These are phyloP conservation scores for Idaea aversata DNA, from an alignment of 2,888 invertebrate genomes.

Conservation along the genomic window DNA sequence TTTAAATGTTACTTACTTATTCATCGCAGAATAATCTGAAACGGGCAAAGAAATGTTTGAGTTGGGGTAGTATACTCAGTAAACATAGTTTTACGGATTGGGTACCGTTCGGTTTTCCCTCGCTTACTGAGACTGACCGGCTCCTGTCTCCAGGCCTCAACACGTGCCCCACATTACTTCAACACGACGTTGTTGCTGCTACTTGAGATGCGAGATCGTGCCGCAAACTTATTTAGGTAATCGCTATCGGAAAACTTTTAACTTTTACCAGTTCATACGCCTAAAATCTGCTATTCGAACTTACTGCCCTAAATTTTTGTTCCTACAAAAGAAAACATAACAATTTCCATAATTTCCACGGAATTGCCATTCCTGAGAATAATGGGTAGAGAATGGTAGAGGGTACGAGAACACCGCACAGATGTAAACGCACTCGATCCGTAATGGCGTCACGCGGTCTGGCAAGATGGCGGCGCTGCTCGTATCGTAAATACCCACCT, in stretches of 20 bases:
- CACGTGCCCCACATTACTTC: constrained; percentile 13
- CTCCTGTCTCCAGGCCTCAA: constrained; percentile 19
- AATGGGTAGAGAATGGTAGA: constrained; percentile 23
- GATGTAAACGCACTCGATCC: constrained; percentile 59
- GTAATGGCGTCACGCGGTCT: constrained; percentile 79
- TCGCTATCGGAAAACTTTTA: constrained; percentile 29
- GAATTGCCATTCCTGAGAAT: constrained; percentile 36
- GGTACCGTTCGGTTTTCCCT: constrained; percentile 47
- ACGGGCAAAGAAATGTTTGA: constrained; percentile 50
- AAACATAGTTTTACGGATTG: constrained; percentile 50
- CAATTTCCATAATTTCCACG: constrained; percentile 22
- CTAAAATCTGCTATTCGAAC: background rate
- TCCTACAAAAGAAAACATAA: constrained; percentile 13
- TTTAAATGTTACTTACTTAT: constrained; percentile 56
- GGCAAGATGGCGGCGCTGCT: constrained; percentile 64
- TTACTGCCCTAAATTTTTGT: constrained; percentile 3
- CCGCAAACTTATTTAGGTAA: constrained; percentile 40
- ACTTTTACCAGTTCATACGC: constrained; percentile 19
- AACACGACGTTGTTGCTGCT: constrained; percentile 23
- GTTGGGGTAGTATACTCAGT: constrained; percentile 32
- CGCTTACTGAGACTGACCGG: constrained; percentile 13
- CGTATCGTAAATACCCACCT: constrained; percentile 49
- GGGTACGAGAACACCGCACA: constrained; percentile 32
- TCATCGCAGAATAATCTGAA: constrained; percentile 51
- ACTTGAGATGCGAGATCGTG: constrained; percentile 42